Conservation (phyloP, 1,140 invertebrate species). For the Tigriopus japonicus region DNA sequence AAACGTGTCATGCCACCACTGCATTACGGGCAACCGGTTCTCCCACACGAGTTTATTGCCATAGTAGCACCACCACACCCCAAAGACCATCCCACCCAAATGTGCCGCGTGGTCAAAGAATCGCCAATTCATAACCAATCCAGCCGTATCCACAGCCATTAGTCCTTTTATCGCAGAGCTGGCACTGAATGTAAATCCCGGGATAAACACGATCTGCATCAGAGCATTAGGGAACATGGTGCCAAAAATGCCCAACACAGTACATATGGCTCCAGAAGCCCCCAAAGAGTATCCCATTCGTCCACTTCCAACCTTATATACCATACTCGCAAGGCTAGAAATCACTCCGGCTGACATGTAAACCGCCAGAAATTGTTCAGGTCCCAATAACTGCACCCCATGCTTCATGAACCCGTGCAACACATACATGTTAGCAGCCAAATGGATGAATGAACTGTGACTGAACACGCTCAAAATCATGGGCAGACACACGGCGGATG, state of each 20-base stretch:
- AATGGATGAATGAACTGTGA: slow-evolving; percentile 65
- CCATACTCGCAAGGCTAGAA: slow-evolving; percentile 63
- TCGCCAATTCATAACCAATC: slow-evolving; percentile 68
- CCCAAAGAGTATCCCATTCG: slow-evolving; percentile 58
- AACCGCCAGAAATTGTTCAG: slow-evolving; percentile 76
- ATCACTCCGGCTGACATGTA: slow-evolving; percentile 73
- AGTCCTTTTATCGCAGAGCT: slow-evolving; percentile 61
- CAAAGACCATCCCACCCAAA: slow-evolving; percentile 75
- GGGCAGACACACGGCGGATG: slow-evolving; percentile 52
- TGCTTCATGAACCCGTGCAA: slow-evolving; percentile 52
- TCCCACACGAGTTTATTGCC: not conserved
- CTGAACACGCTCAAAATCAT: slow-evolving; percentile 86
- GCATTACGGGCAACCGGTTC: too few relatives aligned
- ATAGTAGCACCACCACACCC: slow-evolving; percentile 40
- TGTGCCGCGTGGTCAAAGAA: slow-evolving; percentile 95
- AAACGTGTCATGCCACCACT: too few relatives aligned
- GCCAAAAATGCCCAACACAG: slow-evolving; percentile 66
- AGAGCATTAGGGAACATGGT: slow-evolving; percentile 60
- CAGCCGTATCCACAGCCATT: slow-evolving; percentile 56
- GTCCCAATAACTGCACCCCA: slow-evolving; percentile 50
- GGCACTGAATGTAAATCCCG: slow-evolving; percentile 67
- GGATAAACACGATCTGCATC: slow-evolving; percentile 74
- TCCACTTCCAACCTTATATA: slow-evolving; percentile 48
- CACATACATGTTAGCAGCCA: slow-evolving; percentile 87
- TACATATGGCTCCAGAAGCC: slow-evolving; percentile 85